phyloP scores from a whole-genome alignment of 2,888 invertebrate genomes.

The Aspidapion aeneum region DNA sequence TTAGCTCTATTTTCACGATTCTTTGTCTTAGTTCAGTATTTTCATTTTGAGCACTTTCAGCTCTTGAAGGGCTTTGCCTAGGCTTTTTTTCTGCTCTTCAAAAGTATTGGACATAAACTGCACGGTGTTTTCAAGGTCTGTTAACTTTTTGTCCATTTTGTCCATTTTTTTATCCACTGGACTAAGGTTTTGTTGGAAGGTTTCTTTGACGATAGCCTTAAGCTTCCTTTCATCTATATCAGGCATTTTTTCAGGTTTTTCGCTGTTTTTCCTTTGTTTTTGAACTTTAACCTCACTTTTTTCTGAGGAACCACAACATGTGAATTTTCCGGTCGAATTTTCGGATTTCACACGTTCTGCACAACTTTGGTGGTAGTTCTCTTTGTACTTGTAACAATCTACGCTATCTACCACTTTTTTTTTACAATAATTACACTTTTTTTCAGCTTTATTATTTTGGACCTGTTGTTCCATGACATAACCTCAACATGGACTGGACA shows the following conservation, averaged over 20 bases:
- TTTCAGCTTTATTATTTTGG: no score
- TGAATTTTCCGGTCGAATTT: no score
- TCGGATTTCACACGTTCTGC: no score
- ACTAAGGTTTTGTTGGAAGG: neutral
- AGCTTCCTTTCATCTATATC: constrained; percentile 7
- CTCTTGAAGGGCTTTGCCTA: neutral
- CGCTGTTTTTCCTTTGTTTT: neutral
- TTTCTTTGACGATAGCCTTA: constrained; percentile 1
- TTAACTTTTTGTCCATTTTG: constrained; percentile 8
- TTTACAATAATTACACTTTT: no score
- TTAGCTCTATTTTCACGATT: constrained; percentile 9
- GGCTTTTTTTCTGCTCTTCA: constrained; percentile 11
- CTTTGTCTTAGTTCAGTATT: constrained; percentile 9
- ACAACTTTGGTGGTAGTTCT: no score
- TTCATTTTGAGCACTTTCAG: constrained; percentile 9
- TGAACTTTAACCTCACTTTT: no score
- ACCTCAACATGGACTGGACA: no score
- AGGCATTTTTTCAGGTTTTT: constrained; percentile 1
- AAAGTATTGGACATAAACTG: constrained; percentile 14
- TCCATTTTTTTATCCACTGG: constrained; percentile 9
- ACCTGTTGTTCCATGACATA: no score
- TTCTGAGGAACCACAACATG: no score
- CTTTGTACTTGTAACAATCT: no score
- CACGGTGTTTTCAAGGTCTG: constrained; percentile 11
- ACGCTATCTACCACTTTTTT: no score